Conservation (phyloP, 2,888 invertebrate species). For the Drosophila mettleri region DNA sequence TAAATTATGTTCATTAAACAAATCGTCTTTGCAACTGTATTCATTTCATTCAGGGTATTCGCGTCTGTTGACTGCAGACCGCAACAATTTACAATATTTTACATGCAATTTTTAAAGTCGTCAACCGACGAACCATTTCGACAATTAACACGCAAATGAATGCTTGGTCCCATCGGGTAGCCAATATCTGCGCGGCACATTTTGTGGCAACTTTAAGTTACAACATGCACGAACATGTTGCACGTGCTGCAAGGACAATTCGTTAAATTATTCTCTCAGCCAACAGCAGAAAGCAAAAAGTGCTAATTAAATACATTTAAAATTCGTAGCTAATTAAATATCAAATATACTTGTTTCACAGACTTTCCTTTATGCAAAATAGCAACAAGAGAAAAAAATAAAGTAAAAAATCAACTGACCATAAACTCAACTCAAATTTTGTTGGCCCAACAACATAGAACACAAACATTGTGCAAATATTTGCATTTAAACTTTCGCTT, state of each 20-base stretch:
- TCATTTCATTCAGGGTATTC: conserved; percentile 15
- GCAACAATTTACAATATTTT: conserved; percentile 69
- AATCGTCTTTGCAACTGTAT: not conserved
- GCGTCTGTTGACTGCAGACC: conserved; percentile 26
- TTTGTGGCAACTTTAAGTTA: conserved; percentile 19
- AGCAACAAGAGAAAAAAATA: conserved; percentile 22
- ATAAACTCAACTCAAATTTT: conserved; percentile 40
- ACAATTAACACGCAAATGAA: conserved; percentile 62
- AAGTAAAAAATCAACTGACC: conserved; percentile 58
- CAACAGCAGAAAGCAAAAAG: not conserved
- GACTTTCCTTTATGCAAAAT: conserved; percentile 7
- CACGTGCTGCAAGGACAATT: conserved; percentile 8
- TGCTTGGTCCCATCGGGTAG: conserved; percentile 15
- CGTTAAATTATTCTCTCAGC: not conserved
- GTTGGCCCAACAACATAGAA: conserved; percentile 47
- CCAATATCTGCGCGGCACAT: conserved; percentile 20
- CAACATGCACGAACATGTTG: conserved; percentile 5
- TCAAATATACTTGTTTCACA: conserved; percentile 4
- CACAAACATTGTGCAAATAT: conserved; percentile 66
- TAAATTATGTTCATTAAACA: not conserved
- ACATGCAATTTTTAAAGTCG: conserved; percentile 58
- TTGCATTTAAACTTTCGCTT: conserved; percentile 67
- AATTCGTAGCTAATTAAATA: conserved; percentile 33
- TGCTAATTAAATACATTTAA: conserved; percentile 40
- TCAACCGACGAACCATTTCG: conserved; percentile 41